These are phyloP conservation scores for Syngnathus typhle DNA, from an alignment of 2,113 vertebrate genomes.

Conservation along the genomic window DNA sequence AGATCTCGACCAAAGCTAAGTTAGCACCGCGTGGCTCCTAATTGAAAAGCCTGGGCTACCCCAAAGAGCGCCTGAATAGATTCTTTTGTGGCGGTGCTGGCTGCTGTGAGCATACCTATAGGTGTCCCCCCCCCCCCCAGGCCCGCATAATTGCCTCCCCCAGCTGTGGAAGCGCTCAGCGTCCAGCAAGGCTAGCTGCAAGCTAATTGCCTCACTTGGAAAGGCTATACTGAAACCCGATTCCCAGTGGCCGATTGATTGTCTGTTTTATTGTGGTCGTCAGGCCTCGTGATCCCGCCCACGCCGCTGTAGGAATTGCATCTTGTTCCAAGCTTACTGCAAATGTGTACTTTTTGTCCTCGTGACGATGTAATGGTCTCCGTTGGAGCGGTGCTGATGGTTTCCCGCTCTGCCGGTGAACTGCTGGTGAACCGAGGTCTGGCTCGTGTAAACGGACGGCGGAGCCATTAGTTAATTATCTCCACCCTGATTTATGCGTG, in stretches of 20 bases:
- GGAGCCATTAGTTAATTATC: conserved; percentile 52
- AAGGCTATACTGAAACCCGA: too few species aligned
- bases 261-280: conserved; percentile 13
- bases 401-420: conserved; percentile 18
- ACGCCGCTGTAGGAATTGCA: conserved; percentile 17
- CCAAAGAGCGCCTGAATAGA: conserved; percentile 46
- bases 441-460: conserved; percentile 13
- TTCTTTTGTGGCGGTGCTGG: conserved; percentile 53
- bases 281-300: conserved; percentile 10
- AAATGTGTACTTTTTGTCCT: not conserved
- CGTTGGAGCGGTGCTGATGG: not conserved
- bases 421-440: conserved; percentile 18
- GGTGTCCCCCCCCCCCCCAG: conserved; percentile 5
- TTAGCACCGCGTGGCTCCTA: conserved; percentile 12
- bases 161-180: conserved; percentile 42
- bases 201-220: too few species aligned
- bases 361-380: not conserved
- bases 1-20: not conserved
- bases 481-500: conserved; percentile 24
- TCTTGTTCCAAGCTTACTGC: conserved; percentile 29
- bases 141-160: conserved; percentile 37
- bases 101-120: conserved; percentile 38
- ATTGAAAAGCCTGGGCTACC: conserved; percentile 39
- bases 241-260: not conserved
- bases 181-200: conserved; percentile 1